Evolutionary conservation across 1,140 invertebrate genomes (phyloP).

Genomic region (Heliconius hewitsoni): DNA sequence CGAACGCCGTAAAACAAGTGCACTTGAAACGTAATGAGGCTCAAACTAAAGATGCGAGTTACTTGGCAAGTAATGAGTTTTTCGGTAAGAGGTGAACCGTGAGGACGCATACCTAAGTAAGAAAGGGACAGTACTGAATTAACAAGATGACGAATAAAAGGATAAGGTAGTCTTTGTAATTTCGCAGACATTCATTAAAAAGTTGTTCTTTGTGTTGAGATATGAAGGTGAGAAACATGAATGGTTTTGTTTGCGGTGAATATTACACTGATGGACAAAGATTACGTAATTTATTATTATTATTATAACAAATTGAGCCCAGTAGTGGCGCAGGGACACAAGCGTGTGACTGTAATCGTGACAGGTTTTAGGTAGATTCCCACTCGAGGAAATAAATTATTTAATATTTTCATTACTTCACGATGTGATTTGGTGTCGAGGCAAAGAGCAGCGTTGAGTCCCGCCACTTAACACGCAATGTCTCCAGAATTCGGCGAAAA

Average conservation of each 20-base stretch:
- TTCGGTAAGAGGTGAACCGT: constrained; percentile 38
- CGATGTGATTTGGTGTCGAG: no score
- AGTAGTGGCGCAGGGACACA: no score
- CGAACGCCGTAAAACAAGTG: constrained; percentile 46
- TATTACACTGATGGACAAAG: neutral
- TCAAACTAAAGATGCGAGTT: constrained; percentile 47
- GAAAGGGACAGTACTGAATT: constrained; percentile 13
- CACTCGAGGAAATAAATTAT: no score
- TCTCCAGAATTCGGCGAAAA: no score
- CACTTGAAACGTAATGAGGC: constrained; percentile 47
- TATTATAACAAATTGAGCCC: neutral
- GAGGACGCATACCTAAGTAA: constrained; percentile 36
- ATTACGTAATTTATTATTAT: neutral
- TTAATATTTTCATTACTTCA: no score
- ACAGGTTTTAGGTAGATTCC: no score
- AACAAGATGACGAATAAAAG: constrained; percentile 25
- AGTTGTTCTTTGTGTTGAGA: neutral
- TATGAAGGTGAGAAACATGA: neutral
- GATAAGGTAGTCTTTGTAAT: constrained; percentile 17
- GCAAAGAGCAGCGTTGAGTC: no score
- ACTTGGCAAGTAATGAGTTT: constrained; percentile 43
- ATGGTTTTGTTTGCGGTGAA: neutral
- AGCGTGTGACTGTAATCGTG: no score
- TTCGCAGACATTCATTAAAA: constrained; percentile 26
- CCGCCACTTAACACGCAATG: no score